These are phyloP conservation scores for Deroplatys truncata DNA, from an alignment of 2,888 invertebrate genomes.

Conservation along the genomic window DNA sequence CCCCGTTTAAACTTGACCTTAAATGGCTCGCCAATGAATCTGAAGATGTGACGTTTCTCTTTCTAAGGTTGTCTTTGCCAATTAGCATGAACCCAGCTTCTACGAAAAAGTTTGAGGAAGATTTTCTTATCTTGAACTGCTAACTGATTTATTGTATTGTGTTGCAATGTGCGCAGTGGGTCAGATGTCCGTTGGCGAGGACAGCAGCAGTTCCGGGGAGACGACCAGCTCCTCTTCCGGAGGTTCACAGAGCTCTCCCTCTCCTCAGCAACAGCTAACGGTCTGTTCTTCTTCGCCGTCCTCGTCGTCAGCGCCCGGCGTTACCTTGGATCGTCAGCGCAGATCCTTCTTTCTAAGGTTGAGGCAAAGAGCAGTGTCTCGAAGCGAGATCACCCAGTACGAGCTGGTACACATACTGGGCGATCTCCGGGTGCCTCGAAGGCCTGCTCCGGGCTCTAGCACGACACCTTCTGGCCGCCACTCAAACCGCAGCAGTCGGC, in stretches of 20 bases:
- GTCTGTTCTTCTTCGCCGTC: background rate
- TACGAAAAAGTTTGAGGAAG: no score
- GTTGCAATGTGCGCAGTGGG: background rate
- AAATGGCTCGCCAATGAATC: no score
- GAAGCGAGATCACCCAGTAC: constrained; percentile 67
- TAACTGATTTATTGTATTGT: no score
- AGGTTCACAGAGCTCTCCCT: constrained; percentile 36
- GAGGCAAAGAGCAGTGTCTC: constrained; percentile 60
- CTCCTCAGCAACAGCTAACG: constrained; percentile 6
- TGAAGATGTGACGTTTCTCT: no score
- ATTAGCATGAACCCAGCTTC: no score
- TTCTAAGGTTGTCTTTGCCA: no score
- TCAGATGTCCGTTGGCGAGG: background rate
- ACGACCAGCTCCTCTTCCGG: constrained; percentile 35
- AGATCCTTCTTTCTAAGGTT: constrained; percentile 49
- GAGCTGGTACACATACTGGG: constrained; percentile 69
- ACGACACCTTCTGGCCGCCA: constrained; percentile 27
- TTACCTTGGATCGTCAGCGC: constrained; percentile 39
- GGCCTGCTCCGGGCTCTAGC: constrained; percentile 34
- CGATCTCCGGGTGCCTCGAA: constrained; percentile 46
- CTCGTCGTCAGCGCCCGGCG: background rate
- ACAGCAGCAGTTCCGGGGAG: constrained; percentile 17
- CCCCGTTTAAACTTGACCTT: no score
- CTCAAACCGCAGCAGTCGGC: background rate
- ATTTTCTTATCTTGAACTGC: no score